A percentile compares a stretch with the other conserved stretches of the same genome.
Conservation (phyloP, 2,888 invertebrate species). For the Ctena decussata region DNA sequence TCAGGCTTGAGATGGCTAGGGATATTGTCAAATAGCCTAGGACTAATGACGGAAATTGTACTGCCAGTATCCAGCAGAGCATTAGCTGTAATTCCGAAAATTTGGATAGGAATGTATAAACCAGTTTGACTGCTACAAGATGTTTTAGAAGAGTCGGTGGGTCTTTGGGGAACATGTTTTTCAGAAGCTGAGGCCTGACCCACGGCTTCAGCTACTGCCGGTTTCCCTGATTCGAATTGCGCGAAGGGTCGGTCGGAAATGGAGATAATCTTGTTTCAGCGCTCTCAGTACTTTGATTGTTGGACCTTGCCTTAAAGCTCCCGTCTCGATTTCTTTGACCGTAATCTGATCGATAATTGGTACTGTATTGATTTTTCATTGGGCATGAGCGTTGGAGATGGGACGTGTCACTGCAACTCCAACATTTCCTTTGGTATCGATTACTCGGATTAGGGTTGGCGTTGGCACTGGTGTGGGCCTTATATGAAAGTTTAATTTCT, state of each 20-base stretch:
- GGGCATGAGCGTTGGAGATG: not conserved
- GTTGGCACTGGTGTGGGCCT: too few species aligned
- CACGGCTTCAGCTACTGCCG: constrained; percentile 6
- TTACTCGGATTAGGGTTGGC: too few species aligned
- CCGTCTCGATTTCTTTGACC: not conserved
- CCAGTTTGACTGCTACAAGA: too few species aligned
- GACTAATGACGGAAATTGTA: not conserved
- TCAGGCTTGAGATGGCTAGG: not conserved
- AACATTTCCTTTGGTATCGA: not conserved
- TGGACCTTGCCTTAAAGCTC: not conserved
- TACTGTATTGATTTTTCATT: not conserved
- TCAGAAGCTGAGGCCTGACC: constrained; percentile 15
- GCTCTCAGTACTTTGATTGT: not conserved
- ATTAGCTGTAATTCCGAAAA: not conserved
- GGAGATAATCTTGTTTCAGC: not conserved
- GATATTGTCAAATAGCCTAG: not conserved
- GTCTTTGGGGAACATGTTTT: not conserved
- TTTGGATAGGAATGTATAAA: not conserved
- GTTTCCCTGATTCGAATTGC: not conserved
- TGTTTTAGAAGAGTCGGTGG: not conserved
- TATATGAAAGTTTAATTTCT: not conserved
- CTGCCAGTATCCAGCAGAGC: not conserved
- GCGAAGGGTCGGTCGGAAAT: not conserved
- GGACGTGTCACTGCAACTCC: not conserved
- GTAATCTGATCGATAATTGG: too few species aligned